Conservation (phyloP, 2,113 vertebrate species). For the Marmota flaviventris region DNA sequence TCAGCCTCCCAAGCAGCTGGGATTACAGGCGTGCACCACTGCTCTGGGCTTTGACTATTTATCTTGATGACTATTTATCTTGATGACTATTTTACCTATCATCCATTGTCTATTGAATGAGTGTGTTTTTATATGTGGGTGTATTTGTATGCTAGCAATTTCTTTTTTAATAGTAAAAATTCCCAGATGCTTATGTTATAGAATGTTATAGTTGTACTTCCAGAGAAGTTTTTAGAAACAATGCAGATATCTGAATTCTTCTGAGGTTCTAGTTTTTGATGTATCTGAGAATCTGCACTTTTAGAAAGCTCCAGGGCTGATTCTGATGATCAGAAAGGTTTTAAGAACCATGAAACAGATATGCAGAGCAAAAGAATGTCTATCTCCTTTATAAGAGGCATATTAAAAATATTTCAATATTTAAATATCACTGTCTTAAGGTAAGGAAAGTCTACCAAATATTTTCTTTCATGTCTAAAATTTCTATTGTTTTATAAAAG, state of each 20-base stretch:
- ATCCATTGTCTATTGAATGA: not conserved
- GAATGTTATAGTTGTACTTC: not conserved
- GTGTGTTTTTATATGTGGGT: not conserved
- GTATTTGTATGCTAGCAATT: not conserved
- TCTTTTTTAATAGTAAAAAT: slow-evolving; percentile 24
- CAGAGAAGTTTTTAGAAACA: not conserved
- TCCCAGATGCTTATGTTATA: slow-evolving; percentile 12
- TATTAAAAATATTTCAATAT: not conserved
- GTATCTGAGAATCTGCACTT: not conserved
- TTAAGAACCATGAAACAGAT: not conserved
- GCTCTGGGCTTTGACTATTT: no score
- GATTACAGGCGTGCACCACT: no score
- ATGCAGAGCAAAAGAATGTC: not conserved
- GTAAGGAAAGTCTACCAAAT: not conserved
- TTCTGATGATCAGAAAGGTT: not conserved
- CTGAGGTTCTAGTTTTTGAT: not conserved
- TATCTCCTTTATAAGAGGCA: not conserved
- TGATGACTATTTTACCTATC: not conserved
- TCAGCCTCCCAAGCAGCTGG: no score
- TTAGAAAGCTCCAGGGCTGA: not conserved
- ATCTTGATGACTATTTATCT: no score
- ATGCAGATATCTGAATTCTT: not conserved
- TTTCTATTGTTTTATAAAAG: slow-evolving; percentile 35
- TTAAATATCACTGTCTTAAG: slow-evolving; percentile 15
- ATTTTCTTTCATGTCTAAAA: not conserved